Evolutionary conservation across 2,113 vertebrate species (phyloP).

Genomic region (Trichechus manatus): DNA sequence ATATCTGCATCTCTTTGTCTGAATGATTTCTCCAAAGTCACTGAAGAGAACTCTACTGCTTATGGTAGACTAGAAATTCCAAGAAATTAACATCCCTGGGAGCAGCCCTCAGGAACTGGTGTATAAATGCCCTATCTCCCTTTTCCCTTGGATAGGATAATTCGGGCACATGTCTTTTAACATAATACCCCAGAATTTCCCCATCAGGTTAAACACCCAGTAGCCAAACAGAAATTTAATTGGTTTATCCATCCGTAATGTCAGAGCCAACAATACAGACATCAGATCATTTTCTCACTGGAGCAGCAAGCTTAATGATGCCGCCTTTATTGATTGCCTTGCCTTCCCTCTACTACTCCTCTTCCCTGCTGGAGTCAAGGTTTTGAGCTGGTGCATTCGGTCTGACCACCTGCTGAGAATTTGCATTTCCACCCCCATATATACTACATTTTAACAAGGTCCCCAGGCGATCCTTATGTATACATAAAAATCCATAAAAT

Average conservation of each 20-base stretch:
- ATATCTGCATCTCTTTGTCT: not conserved
- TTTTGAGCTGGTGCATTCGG: no score
- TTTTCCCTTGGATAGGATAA: not conserved
- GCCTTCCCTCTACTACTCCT: not conserved
- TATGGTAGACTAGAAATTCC: not conserved
- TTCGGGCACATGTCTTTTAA: not conserved
- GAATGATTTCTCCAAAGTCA: not conserved
- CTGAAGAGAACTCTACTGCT: not conserved
- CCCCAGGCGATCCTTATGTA: no score
- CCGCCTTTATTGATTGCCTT: not conserved
- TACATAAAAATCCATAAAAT: no score
- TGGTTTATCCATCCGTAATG: constrained; percentile 39
- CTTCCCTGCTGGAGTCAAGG: not conserved
- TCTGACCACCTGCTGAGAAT: no score
- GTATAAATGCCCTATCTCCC: not conserved
- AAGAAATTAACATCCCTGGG: not conserved
- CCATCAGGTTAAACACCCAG: not conserved
- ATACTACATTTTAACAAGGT: no score
- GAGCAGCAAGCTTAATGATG: not conserved
- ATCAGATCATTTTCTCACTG: not conserved
- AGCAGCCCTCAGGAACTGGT: not conserved
- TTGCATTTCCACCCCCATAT: no score
- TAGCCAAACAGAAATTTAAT: constrained; percentile 71
- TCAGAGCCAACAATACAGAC: constrained; percentile 48
- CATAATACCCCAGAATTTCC: not conserved